phyloP scores from a whole-genome alignment of 2,113 vertebrate species.

The Platanista minor region DNA sequence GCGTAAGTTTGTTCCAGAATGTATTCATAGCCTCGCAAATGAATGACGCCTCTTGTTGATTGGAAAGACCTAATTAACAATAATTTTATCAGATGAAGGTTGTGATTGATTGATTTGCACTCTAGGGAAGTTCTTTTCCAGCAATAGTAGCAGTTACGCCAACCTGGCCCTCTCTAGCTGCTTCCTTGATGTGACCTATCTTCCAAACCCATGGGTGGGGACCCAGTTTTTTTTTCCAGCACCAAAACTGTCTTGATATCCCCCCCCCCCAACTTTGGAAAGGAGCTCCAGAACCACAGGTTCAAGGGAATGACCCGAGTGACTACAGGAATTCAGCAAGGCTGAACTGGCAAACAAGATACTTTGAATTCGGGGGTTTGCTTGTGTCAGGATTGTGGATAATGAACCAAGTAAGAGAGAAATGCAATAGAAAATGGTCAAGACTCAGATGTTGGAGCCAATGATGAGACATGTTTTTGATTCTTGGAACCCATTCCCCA shows the following conservation, averaged over 20 bases:
- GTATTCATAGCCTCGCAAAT: background rate
- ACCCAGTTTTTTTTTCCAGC: too few relatives aligned
- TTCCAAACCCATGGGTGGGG: fast-evolving
- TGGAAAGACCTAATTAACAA: background rate
- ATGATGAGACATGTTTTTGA: background rate
- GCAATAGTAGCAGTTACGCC: fast-evolving
- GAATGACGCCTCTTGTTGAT: background rate
- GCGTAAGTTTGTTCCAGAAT: background rate
- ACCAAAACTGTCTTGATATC: background rate
- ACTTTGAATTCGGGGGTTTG: background rate
- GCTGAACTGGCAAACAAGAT: background rate
- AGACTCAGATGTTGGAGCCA: background rate
- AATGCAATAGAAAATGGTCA: too few relatives aligned
- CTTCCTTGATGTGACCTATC: fast-evolving
- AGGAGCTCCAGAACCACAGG: background rate
- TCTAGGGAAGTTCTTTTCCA: background rate
- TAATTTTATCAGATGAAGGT: background rate
- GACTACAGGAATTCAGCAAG: too few relatives aligned
- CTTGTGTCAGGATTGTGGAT: fast-evolving
- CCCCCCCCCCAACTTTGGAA: background rate
- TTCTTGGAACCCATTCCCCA: background rate
- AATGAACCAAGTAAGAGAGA: background rate
- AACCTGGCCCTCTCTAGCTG: fast-evolving
- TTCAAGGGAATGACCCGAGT: too few relatives aligned
- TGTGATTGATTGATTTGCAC: background rate